Evolutionary conservation across 2,888 invertebrate genomes (phyloP), one percentile per base, ranked within the genome.

Genomic region (Beris morrisii): DNA sequence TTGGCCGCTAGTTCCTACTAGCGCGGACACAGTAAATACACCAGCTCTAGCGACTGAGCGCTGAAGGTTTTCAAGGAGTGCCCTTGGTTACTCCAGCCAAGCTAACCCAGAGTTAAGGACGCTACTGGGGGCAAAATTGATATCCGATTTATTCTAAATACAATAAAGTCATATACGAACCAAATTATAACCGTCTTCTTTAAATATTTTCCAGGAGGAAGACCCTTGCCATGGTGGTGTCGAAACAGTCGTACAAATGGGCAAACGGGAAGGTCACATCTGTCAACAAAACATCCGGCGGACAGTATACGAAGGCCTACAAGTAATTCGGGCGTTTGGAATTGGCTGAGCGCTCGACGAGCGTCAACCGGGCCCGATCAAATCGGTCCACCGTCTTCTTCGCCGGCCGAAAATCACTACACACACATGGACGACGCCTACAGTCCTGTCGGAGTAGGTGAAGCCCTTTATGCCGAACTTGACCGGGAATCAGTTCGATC

Each of bases 401-500:
- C 82, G 28, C 83, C 82, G 1, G 87, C 85, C 12, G 88, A 88
- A 78, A 89, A 89, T 76, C 88, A 89, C 76, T 89, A 89, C 76
- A 89, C 88, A 5, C 87, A 87, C 75, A 87, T 88, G 86, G 88
- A 87, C 71, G 86, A 86, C 73, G 84, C 83, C 12, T 84, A 85
- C 72, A 83, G 84, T 75, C 82, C 83, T 70, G 83, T 83, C 15
- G 84, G 83, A 11, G 77, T 79, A 4, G 87, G 87, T 73, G 87
- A 87, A 75, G 88, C 88, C 1, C 82, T 89, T 13, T 89, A 89
- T 75, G 88, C 89, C 6, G 89, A 89, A 78, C 78, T 89, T 71
- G 89, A 89, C 77, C 82, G 86, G 55, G 86, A 87, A 75, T 78
- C 81, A 32, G 79, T 81, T 68, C 76, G 81, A 63, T 80, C 80